A percentile compares a stretch with the other conserved stretches of the same genome.
These are phyloP conservation scores for Lepidurus arcticus DNA, from an alignment of 1,140 invertebrate genomes.

Conservation along the genomic window DNA sequence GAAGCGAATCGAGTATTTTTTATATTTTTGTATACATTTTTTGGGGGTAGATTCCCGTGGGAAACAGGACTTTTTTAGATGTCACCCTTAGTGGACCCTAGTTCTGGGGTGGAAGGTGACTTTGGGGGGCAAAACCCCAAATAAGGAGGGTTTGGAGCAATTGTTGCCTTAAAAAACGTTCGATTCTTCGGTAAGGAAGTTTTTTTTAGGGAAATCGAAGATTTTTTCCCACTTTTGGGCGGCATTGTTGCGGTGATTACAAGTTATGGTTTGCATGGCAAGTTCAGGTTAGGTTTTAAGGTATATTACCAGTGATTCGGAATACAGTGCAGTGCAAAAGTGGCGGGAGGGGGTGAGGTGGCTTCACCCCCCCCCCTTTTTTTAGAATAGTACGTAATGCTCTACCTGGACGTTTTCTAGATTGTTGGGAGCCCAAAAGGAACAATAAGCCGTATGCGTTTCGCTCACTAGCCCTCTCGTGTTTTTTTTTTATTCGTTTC, in stretches of 20 bases:
- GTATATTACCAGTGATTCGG: too few relatives aligned
- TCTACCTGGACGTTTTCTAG: slow-evolving; percentile 12
- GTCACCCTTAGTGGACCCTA: neutral
- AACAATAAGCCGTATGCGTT: neutral
- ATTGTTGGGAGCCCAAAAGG: neutral
- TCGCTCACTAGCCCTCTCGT: neutral
- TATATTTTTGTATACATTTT: neutral
- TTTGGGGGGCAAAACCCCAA: too few relatives aligned
- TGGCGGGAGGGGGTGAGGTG: neutral
- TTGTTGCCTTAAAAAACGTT: too few relatives aligned
- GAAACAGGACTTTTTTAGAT: neutral
- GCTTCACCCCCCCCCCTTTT: neutral
- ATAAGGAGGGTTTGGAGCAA: too few relatives aligned
- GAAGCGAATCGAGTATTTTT: neutral
- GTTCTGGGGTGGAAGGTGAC: too few relatives aligned
- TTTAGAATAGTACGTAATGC: neutral
- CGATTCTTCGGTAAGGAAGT: too few relatives aligned
- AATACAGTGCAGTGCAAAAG: neutral
- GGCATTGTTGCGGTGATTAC: too few relatives aligned
- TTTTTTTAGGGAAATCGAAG: too few relatives aligned
- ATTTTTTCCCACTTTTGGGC: too few relatives aligned
- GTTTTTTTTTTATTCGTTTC: neutral
- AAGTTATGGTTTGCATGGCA: too few relatives aligned
- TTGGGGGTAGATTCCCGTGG: neutral
- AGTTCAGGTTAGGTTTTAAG: too few relatives aligned